Percentiles rank a stretch among this genome's conserved stretches.
Evolutionary conservation across 2,113 vertebrate genomes (phyloP).

Genomic region (Catharus fuscescens): DNA sequence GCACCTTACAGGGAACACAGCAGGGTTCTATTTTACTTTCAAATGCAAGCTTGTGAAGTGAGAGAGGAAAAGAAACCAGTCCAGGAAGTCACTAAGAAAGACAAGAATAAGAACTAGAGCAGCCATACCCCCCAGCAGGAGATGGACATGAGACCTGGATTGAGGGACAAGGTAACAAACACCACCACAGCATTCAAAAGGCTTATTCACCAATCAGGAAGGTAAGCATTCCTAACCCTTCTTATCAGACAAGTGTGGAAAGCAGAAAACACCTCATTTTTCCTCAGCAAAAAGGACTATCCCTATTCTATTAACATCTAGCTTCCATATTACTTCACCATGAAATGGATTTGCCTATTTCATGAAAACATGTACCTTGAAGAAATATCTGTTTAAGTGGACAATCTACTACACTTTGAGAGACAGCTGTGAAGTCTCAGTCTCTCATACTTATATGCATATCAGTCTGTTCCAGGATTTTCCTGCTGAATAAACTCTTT

Average conservation of each 20-base stretch:
- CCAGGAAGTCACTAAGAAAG: not conserved
- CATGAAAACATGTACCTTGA: not conserved
- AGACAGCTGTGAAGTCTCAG: not conserved
- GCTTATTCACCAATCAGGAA: not conserved
- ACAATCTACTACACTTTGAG: not conserved
- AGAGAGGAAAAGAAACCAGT: not conserved
- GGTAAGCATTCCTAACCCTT: not conserved
- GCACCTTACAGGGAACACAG: fast-evolving
- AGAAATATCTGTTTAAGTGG: not conserved
- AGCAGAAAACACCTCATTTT: not conserved
- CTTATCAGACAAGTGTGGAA: not conserved
- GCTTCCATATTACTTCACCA: not conserved
- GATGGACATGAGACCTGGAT: fast-evolving
- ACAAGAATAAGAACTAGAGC: not conserved
- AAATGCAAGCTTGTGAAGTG: not conserved
- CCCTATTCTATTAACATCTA: not conserved
- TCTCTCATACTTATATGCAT: not conserved
- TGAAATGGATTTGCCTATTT: not conserved
- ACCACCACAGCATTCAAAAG: not conserved
- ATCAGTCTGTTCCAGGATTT: not conserved
- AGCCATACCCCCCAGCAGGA: not conserved
- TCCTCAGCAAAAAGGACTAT: not conserved
- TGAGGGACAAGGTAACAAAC: not conserved
- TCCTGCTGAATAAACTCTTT: not conserved
- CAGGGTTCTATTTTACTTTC: not conserved